These are phyloP conservation scores for Sorex maritimensis DNA, from an alignment of 2,797 vertebrate species.

Conservation along the genomic window DNA sequence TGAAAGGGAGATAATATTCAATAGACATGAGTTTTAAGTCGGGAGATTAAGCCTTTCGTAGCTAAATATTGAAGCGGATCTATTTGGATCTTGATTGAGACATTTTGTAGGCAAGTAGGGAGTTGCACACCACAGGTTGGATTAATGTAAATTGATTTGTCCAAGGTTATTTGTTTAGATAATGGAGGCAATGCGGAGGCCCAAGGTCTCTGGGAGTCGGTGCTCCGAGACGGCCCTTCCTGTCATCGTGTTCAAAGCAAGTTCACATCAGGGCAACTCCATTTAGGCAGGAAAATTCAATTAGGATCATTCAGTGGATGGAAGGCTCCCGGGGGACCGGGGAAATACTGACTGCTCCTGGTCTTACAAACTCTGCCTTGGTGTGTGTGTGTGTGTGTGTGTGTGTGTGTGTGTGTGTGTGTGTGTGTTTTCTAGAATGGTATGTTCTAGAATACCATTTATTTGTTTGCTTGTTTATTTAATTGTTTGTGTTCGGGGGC, in stretches of 20 bases:
- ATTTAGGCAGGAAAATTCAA: conserved; percentile 98
- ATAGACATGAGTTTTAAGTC: conserved; percentile 69
- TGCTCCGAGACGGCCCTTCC: conserved; percentile 92
- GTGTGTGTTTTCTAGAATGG: neutral
- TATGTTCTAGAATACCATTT: neutral
- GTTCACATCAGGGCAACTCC: conserved; percentile 96
- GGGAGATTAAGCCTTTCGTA: conserved; percentile 66
- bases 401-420: neutral
- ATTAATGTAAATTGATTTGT: conserved; percentile 96
- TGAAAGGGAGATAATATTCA: conserved; percentile 60
- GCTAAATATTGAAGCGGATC: conserved; percentile 82
- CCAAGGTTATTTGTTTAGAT: conserved; percentile 96
- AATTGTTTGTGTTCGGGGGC: no score
- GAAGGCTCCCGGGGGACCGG: conserved; percentile 92
- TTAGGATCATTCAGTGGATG: conserved; percentile 94
- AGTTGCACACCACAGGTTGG: conserved; percentile 91
- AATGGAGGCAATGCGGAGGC: conserved; percentile 94
- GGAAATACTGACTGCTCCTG: conserved; percentile 94
- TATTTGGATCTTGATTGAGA: conserved; percentile 89
- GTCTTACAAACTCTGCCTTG: conserved; percentile 91
- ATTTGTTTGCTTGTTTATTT: no score
- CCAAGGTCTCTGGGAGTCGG: conserved; percentile 93
- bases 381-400: conserved; percentile 55
- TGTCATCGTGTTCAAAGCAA: conserved; percentile 95
- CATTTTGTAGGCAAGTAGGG: conserved; percentile 89